Conservation (phyloP, 2,888 invertebrate species). For the Ptychoptera albimana region DNA sequence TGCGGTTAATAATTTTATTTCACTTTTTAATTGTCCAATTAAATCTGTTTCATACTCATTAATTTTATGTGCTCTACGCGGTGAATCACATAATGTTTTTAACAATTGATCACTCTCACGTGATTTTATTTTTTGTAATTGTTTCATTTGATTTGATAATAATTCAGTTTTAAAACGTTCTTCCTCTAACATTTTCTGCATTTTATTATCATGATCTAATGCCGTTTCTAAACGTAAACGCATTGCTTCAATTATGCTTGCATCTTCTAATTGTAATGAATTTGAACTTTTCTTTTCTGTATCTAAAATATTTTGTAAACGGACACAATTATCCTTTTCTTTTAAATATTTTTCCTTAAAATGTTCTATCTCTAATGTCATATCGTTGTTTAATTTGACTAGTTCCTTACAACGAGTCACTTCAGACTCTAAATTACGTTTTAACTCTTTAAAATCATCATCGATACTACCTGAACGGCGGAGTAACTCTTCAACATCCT, state of each 20-base stretch:
- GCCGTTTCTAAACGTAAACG: slow-evolving; percentile 46
- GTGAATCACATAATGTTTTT: slow-evolving; percentile 27
- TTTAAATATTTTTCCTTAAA: slow-evolving; percentile 32
- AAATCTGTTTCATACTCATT: slow-evolving; percentile 32
- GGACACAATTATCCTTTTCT: slow-evolving; percentile 36
- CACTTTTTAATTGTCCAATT: slow-evolving; percentile 33
- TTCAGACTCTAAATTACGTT: slow-evolving; percentile 20
- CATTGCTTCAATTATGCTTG: slow-evolving; percentile 46
- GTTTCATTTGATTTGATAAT: slow-evolving; percentile 29
- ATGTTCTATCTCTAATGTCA: slow-evolving; percentile 25
- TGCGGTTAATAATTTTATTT: slow-evolving; percentile 33
- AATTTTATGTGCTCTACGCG: slow-evolving; percentile 22
- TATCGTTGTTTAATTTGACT: slow-evolving; percentile 7
- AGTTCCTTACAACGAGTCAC: slow-evolving; percentile 21
- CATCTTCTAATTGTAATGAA: slow-evolving; percentile 43
- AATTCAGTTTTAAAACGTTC: slow-evolving; percentile 35
- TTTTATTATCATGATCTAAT: slow-evolving; percentile 44
- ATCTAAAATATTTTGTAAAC: slow-evolving; percentile 39
- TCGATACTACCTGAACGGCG: not conserved
- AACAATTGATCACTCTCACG: slow-evolving; percentile 16
- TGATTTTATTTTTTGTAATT: slow-evolving; percentile 24
- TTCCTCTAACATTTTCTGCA: slow-evolving; percentile 40
- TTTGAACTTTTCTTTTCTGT: slow-evolving; percentile 41
- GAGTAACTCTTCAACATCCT: slow-evolving; percentile 1
- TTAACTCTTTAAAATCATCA: slow-evolving; percentile 25